Percentiles rank a stretch among this genome's conserved stretches.
phyloP scores from a whole-genome alignment of 64 coral and sea anemone species.

The Astreopora myriophthalma region DNA sequence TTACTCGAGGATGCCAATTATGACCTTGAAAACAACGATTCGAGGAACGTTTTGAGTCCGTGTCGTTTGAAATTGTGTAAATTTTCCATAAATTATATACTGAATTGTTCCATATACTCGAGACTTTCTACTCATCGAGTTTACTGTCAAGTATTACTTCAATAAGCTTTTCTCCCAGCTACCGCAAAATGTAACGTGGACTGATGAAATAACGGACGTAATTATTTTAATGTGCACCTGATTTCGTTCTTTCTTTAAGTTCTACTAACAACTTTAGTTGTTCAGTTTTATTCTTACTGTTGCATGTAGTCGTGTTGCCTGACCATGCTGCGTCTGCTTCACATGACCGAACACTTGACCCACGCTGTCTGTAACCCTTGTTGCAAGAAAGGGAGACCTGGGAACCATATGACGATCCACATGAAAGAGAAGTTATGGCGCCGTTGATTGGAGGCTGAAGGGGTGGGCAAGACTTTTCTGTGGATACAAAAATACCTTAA shows the following conservation, averaged over 20 bases:
- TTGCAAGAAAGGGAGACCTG: constrained; percentile 40
- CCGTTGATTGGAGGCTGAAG: constrained; percentile 29
- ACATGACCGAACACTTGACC: constrained; percentile 53
- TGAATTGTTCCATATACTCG: too few relatives aligned
- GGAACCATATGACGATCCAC: constrained; percentile 49
- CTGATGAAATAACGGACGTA: too few relatives aligned
- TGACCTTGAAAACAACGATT: too few relatives aligned
- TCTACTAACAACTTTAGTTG: neutral
- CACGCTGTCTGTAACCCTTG: constrained; percentile 30
- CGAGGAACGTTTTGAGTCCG: too few relatives aligned
- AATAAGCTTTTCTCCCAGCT: too few relatives aligned
- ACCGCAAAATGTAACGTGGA: too few relatives aligned
- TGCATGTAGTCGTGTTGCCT: constrained; percentile 48
- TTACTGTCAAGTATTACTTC: too few relatives aligned
- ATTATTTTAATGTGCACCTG: neutral
- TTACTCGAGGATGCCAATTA: too few relatives aligned
- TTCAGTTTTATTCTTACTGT: constrained; percentile 50
- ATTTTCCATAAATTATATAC: too few relatives aligned
- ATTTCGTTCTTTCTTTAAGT: neutral
- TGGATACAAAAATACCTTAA: neutral
- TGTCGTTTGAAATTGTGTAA: too few relatives aligned
- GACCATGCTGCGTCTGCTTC: constrained; percentile 66
- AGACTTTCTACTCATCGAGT: too few relatives aligned
- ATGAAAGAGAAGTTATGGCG: constrained; percentile 40
- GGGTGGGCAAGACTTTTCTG: constrained; percentile 17